Base-by-base conservation (phyloP, 2,113 vertebrate genomes). In the Tachycineta bicolor region DNA sequence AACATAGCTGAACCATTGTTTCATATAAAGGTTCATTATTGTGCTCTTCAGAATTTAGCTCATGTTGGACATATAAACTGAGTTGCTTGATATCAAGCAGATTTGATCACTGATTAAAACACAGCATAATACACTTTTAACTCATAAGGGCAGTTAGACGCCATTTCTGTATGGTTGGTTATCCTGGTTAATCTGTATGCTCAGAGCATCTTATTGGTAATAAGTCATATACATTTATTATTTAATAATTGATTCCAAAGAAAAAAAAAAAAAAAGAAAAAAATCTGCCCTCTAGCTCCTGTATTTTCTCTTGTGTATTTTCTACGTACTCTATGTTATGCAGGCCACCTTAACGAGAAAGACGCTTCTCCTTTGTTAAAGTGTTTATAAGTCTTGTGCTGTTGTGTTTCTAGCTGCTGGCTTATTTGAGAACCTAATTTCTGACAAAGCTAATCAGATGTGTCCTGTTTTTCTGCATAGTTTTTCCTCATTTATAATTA, bases 261-360 rank as follows among this genome's bases (percentile, higher is more conserved):
- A 44, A n/a, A 49, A 43, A n/a, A 11, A 6, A 15, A 25, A 47
- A 55, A 20, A 62, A 52, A 55, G 15, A 3, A 56, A 69, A 43
- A 77, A 86, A 46, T 0, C 3, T 65, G 19, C 17, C 15, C 70
- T 44, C 26, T 52, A 74, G 25, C 43, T 75, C 17, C 34, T 81
- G 1, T 53, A 11, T 50, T 86, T 74, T 83, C 34, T 67, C 52
- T 59, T 77, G 19, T 0, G 0, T 77, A 31, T 92, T 88, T 91
- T 88, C 55, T 71, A 7, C 1, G 0, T 53, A 9, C 3, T 28
- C 10, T n/a, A 9, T 1, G 0, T 90, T 1, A 1, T 39, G 24
- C 39, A 60, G 58, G 17, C 56, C 29, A 75, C n/a, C 50, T 79
- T 60, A 46, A 58, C 1, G 6, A 81, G 76, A 78, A 74, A 49